Base-by-base conservation (phyloP, 2,888 invertebrate species). In the Lamellibrachia columna region DNA sequence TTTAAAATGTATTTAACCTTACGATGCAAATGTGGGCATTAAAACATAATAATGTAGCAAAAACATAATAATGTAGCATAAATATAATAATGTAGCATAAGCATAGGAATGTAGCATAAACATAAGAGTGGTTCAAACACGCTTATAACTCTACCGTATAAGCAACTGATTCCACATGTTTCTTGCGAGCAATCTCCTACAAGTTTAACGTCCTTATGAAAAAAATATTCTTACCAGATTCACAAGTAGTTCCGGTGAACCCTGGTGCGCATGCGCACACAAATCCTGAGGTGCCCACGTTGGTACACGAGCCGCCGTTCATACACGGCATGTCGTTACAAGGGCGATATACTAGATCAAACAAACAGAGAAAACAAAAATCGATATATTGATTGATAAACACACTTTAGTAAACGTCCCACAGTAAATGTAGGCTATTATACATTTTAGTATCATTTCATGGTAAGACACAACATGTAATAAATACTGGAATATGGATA, bases 261-360 rank as follows among this genome's bases (percentile, higher is more conserved):
- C 58, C 55, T 40, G 1, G 3, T 92, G 58, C 22, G 53, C 92
- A 92, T 60, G 53, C 28, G 60, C 92, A 92, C 15, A 52, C 15
- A 22, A 60, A 92, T 92, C 60, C 92, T 7, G 58, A n/a, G n/a
- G 15, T 91, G 53, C 53, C 53, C 7, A 15, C 0, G 15, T 52
- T 52, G 11, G 91, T 91, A 28, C 92, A 92, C 11, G 92, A 60
- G 52, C 90, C 92, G 22, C 92, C 92, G 58, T 92, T 92, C n/a
- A 22, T 2, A 28, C 92, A 92, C 55, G 92, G 92, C 75, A 15
- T 52, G 52, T 75, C 52, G 60, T 92, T 60, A 58, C 92, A 92
- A 15, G 6, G 15, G n/a, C 15, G n/a, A n/a, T 75, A 75, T 15
- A 22, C 75, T 75, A 75, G n/a, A 75, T 75, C 3, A 22, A 75